Evolutionary conservation across 2,888 invertebrate genomes (phyloP).

Genomic region (Venusia cambrica): DNA sequence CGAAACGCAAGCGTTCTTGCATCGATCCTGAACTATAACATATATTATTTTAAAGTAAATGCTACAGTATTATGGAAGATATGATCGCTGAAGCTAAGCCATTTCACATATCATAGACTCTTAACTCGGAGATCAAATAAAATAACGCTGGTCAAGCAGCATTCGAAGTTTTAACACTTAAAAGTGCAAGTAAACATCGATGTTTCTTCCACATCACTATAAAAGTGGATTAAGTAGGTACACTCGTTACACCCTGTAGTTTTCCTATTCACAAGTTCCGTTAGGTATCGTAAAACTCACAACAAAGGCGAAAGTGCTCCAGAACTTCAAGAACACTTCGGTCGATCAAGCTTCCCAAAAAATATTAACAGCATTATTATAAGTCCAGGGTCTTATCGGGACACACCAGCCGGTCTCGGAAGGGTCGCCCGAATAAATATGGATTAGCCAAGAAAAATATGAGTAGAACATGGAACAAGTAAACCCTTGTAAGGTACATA

Average conservation of each 20-base stretch:
- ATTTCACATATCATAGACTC: too few relatives aligned
- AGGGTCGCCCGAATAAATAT: conserved; percentile 72
- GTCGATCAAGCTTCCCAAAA: conserved; percentile 39
- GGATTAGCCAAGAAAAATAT: conserved; percentile 68
- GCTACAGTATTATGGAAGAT: too few relatives aligned
- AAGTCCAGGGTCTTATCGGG: conserved; percentile 49
- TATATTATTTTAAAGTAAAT: too few relatives aligned
- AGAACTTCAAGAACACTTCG: conserved; percentile 15
- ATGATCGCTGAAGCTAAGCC: too few relatives aligned
- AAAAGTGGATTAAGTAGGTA: conserved; percentile 22
- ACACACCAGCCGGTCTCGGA: conserved; percentile 50
- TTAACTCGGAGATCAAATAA: too few relatives aligned
- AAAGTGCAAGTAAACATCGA: too few relatives aligned
- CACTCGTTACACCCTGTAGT: conserved; percentile 14
- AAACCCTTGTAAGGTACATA: conserved; percentile 42
- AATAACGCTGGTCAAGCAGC: too few relatives aligned
- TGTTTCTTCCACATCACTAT: too few relatives aligned
- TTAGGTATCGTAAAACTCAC: conserved; percentile 18
- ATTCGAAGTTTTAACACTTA: too few relatives aligned
- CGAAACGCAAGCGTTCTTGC: too few relatives aligned
- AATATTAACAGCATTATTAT: conserved; percentile 57
- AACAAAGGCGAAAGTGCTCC: conserved; percentile 19
- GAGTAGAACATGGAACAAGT: conserved; percentile 45
- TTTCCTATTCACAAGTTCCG: conserved; percentile 19
- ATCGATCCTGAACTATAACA: too few relatives aligned